Percentiles rank a stretch among this genome's conserved stretches.
phyloP scores from a whole-genome alignment of 2,888 invertebrate genomes.

The Lepas anatifera region DNA sequence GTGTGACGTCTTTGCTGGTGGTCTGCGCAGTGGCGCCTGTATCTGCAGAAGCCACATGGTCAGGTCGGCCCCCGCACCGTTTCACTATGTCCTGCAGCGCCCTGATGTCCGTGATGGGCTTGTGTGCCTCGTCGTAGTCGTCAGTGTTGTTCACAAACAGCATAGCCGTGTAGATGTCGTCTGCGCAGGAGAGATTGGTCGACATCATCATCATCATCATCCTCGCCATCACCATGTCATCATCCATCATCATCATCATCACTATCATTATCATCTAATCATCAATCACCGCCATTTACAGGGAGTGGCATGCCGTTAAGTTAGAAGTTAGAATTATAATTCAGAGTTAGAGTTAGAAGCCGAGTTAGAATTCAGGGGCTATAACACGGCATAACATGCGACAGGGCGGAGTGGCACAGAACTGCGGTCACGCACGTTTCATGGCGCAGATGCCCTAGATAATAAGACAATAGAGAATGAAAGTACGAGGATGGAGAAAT shows the following conservation, averaged over 20 bases:
- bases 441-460: background rate
- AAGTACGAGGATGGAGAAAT: constrained; percentile 23
- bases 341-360: no score
- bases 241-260: background rate
- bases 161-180: constrained; percentile 56
- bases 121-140: constrained; percentile 41
- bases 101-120: constrained; percentile 49
- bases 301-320: no score
- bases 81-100: constrained; percentile 55
- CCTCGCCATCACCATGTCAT: constrained; percentile 37
- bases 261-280: background rate
- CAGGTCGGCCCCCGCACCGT: constrained; percentile 51
- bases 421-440: no score
- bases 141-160: constrained; percentile 48
- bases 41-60: constrained; percentile 42
- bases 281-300: background rate
- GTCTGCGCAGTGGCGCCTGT: constrained; percentile 35
- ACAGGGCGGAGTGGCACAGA: background rate
- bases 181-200: constrained; percentile 36
- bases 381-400: no score
- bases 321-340: no score
- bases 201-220: constrained; percentile 54
- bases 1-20: constrained; percentile 32
- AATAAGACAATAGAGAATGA: background rate
- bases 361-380: no score